Evolutionary conservation across 2,888 invertebrate genomes (phyloP).

Genomic region (Metopia argyrocephala): DNA sequence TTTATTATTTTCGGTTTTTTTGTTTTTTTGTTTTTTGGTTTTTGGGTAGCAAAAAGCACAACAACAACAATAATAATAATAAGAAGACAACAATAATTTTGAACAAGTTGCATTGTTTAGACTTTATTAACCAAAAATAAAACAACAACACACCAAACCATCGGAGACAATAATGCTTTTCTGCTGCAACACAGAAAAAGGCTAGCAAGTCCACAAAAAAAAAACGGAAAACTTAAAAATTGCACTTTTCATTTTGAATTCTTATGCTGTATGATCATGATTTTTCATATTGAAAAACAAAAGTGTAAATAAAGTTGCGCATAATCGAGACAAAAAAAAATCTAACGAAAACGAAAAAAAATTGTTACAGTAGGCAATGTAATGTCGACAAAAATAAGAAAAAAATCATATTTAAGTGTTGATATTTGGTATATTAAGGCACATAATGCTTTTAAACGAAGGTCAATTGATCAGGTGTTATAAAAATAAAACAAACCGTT

Average conservation of each 20-base stretch:
- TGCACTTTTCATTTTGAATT: conserved; percentile 39
- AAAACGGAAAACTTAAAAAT: not conserved
- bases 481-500: not conserved
- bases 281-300: conserved; percentile 61
- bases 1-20: conserved; percentile 55
- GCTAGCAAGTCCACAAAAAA: conserved; percentile 19
- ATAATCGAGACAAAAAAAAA: conserved; percentile 36
- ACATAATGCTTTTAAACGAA: not conserved
- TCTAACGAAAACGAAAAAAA: not conserved
- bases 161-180: conserved; percentile 41
- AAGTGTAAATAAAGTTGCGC: conserved; percentile 68
- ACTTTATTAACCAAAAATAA: conserved; percentile 61
- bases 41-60: conserved; percentile 1
- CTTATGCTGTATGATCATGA: conserved; percentile 49
- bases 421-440: conserved; percentile 29
- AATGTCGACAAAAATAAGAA: conserved; percentile 37
- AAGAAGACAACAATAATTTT: conserved; percentile 24
- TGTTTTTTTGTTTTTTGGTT: too few species aligned
- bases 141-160: not conserved
- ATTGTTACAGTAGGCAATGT: conserved; percentile 57
- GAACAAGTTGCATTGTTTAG: conserved; percentile 62
- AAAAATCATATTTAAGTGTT: conserved; percentile 33
- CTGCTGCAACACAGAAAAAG: conserved; percentile 12
- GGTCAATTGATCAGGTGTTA: conserved; percentile 25
- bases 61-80: conserved; percentile 27